These are phyloP conservation scores for Apostichopus californicus DNA, from an alignment of 35 echinoderm and acorn worm genomes.

Conservation along the genomic window DNA sequence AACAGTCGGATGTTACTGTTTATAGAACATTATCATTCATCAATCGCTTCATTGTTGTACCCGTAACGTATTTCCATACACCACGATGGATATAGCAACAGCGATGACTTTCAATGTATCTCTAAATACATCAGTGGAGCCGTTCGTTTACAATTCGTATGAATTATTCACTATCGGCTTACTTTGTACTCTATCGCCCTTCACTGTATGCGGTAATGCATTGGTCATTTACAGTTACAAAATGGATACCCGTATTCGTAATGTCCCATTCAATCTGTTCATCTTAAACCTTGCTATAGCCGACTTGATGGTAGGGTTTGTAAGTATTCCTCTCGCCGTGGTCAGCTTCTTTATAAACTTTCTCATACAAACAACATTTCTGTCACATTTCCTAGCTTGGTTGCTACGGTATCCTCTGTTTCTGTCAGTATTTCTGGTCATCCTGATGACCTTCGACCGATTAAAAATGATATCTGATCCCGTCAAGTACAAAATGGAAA, in stretches of 20 bases:
- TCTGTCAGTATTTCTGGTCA: background rate
- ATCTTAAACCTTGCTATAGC: constrained; percentile 19
- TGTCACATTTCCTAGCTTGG: background rate
- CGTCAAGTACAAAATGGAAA: constrained; percentile 1
- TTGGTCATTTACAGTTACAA: constrained; percentile 1
- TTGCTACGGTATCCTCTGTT: background rate
- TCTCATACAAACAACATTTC: background rate
- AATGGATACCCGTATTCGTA: background rate
- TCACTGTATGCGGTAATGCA: background rate
- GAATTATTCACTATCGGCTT: background rate
- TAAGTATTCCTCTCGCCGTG: background rate
- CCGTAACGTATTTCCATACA: too few relatives aligned
- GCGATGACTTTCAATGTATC: too few relatives aligned
- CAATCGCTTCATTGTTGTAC: too few relatives aligned
- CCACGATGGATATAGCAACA: too few relatives aligned
- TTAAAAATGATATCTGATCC: constrained; percentile 11
- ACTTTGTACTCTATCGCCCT: background rate
- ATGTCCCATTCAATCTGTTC: constrained; percentile 2
- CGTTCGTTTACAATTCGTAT: background rate
- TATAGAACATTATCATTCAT: too few relatives aligned
- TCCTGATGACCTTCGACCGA: constrained; percentile 14
- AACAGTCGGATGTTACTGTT: too few relatives aligned
- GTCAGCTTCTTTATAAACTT: too few relatives aligned
- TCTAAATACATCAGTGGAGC: too few relatives aligned
- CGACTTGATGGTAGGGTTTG: constrained; percentile 8